phyloP scores from a whole-genome alignment of 2,888 invertebrate genomes.

The Phalera bucephala region DNA sequence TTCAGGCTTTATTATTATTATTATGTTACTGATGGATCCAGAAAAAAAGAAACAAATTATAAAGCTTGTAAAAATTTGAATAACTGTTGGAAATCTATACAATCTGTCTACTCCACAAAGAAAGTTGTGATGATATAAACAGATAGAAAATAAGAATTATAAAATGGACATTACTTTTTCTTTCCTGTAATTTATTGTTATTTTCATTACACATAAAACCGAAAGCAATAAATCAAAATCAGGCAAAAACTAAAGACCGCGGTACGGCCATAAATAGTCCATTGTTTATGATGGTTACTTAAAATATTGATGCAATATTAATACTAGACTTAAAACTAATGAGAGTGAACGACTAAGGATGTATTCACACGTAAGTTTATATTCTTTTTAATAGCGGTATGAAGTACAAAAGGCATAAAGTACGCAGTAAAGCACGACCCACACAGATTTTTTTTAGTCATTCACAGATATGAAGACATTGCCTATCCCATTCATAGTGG shows the following conservation, averaged over 20 bases:
- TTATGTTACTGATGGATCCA: too few relatives aligned
- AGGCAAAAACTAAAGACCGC: slow-evolving; percentile 21
- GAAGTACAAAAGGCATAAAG: slow-evolving; percentile 52
- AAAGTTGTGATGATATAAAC: too few relatives aligned
- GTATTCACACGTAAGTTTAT: slow-evolving; percentile 46
- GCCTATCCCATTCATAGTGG: slow-evolving; percentile 57
- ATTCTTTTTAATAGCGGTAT: slow-evolving; percentile 43
- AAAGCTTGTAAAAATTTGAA: too few relatives aligned
- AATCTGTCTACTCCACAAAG: too few relatives aligned
- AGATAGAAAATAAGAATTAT: too few relatives aligned
- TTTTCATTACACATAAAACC: not conserved
- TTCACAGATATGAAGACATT: slow-evolving; percentile 59
- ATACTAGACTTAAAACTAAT: slow-evolving; percentile 46
- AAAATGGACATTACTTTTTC: too few relatives aligned
- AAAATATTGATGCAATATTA: slow-evolving; percentile 35
- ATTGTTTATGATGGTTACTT: slow-evolving; percentile 42
- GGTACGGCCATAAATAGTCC: slow-evolving; percentile 34
- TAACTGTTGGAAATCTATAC: too few relatives aligned
- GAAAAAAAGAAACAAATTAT: too few relatives aligned
- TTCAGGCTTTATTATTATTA: too few relatives aligned
- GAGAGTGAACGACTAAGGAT: slow-evolving; percentile 29
- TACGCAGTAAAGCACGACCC: slow-evolving; percentile 53
- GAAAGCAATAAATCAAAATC: slow-evolving; percentile 15
- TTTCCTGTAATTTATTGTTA: too few relatives aligned
- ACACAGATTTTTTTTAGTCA: slow-evolving; percentile 60